phyloP scores from a whole-genome alignment of 2,797 vertebrate species.

The Gallinago nigripennis region DNA sequence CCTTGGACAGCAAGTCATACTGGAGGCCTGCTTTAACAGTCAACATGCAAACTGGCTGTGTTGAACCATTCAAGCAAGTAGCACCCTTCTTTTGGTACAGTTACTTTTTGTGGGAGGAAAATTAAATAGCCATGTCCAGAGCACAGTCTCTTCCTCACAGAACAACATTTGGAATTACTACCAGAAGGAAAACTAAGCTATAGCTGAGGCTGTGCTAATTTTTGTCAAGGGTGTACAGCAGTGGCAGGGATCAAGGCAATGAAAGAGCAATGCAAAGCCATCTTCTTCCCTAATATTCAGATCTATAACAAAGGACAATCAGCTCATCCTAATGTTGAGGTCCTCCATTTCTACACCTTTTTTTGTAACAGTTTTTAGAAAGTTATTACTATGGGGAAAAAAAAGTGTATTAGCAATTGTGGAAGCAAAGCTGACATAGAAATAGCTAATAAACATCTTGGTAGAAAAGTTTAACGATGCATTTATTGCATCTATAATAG shows the following conservation, averaged over 20 bases:
- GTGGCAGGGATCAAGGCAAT: not conserved
- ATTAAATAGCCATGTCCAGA: not conserved
- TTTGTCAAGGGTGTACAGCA: not conserved
- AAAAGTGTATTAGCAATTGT: not conserved
- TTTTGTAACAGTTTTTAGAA: not conserved
- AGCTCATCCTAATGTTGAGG: not conserved
- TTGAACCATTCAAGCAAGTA: not conserved
- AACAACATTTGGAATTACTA: not conserved
- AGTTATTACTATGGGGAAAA: not conserved
- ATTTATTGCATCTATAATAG: not conserved
- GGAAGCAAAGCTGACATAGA: not conserved
- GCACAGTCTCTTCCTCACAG: not conserved
- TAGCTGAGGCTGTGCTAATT: not conserved
- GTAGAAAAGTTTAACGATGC: not conserved
- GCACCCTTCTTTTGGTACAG: not conserved
- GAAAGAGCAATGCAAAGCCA: not conserved
- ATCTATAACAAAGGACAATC: not conserved
- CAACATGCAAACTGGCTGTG: not conserved
- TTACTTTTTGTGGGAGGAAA: not conserved
- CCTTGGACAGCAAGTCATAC: not conserved
- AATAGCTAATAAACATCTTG: not conserved
- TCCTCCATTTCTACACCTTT: not conserved
- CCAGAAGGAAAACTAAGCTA: not conserved
- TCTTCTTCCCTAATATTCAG: not conserved
- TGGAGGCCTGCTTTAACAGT: not conserved